Evolutionary conservation across 2,888 invertebrate species (phyloP), one percentile per base, ranked within the genome.

Genomic region (Melolontha melolontha): DNA sequence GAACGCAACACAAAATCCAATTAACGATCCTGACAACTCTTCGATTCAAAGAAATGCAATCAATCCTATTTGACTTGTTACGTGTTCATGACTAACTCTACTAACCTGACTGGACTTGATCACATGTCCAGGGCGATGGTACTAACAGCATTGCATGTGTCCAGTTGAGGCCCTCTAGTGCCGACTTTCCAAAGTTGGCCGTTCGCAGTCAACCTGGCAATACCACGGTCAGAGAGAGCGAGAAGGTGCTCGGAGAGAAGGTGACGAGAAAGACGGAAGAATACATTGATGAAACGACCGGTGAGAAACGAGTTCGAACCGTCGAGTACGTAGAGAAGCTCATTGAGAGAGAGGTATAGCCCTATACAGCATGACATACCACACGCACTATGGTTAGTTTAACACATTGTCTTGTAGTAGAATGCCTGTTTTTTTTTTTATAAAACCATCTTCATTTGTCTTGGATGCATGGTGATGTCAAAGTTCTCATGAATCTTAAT

Each of bases 311-410:
- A 86, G 91, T 95, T 83, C 90, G 95, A 86, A 95, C 95, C 79
- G 91, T 95, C 85, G 94, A 95, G 88, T 94, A 94, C 88, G 93
- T 95, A 86, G 95, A 95, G 89, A 95, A 95, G 89, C 91, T 94
- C 86, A 94, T 95, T 87, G 95, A 95, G 87, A 94, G 92, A 89
- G 95, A 95, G 95, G 95, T 95, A 94, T 69, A 69, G 66, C 66
- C 42, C 52, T 49, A 66, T 63, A 63, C 71, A 70, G 71, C 71
- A 73, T 73, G 72, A 73, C 64, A 66, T 66, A 72, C 66, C 66
- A 69, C 67, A 72, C 76, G 76, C 79, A 76, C 79, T 74, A 77
- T 78, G 80, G 81, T 81, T 81, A 81, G 81, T 80, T 76, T 79
- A 76, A 79, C 77, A 76, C 74, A 63, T 72, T 44, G 73, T 74